These are phyloP conservation scores for Falco concolor DNA, from an alignment of 2,797 vertebrate genomes.

Conservation along the genomic window DNA sequence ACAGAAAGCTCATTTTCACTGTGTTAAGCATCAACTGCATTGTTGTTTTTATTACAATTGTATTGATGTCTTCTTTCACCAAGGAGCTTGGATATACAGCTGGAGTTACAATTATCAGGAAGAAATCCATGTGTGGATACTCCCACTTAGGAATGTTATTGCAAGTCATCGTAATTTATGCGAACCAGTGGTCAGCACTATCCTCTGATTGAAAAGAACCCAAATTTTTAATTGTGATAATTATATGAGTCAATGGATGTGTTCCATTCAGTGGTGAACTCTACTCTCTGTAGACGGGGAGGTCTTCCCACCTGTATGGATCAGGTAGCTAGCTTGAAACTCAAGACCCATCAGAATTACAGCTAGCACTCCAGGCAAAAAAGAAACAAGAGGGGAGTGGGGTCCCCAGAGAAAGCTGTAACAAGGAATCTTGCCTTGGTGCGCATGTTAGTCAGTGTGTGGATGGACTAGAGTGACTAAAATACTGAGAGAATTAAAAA, in stretches of 20 bases:
- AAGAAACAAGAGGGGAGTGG: not conserved
- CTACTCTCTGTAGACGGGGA: not conserved
- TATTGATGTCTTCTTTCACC: not conserved
- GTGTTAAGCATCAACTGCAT: not conserved
- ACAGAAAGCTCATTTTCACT: not conserved
- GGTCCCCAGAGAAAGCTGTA: not conserved
- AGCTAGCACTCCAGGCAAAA: not conserved
- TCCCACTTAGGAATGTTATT: not conserved
- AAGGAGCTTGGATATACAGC: not conserved
- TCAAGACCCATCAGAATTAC: not conserved
- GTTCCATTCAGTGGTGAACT: not conserved
- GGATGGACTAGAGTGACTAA: not conserved
- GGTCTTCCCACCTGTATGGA: not conserved
- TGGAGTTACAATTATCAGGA: not conserved
- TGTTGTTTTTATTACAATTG: not conserved
- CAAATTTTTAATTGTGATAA: not conserved
- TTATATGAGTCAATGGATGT: not conserved
- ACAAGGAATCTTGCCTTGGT: not conserved
- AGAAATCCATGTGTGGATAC: not conserved
- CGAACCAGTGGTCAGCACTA: not conserved
- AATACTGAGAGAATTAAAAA: constrained; percentile 9
- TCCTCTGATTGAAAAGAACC: not conserved
- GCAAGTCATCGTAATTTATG: not conserved
- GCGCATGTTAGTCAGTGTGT: not conserved
- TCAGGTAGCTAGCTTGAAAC: not conserved